Percentiles rank a stretch among this genome's conserved stretches.
Evolutionary conservation across 2,113 vertebrate genomes (phyloP).

Genomic region (Sardina pilchardus): DNA sequence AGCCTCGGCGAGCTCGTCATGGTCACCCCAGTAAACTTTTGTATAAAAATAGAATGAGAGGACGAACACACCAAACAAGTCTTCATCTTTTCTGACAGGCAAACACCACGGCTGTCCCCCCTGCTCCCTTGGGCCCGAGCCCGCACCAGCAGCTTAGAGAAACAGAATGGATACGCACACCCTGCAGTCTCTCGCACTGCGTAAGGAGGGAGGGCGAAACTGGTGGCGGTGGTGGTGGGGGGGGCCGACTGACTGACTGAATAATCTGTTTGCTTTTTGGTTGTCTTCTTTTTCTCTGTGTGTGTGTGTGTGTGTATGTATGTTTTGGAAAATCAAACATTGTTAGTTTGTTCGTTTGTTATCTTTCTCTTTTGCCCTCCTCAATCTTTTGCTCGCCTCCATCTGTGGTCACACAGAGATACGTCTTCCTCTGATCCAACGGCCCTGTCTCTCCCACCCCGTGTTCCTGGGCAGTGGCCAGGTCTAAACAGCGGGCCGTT

Average conservation of each 20-base stretch:
- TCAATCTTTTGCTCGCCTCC: slow-evolving; percentile 7
- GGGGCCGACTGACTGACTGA: not conserved
- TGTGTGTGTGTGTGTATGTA: not conserved
- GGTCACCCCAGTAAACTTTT: slow-evolving; percentile 77
- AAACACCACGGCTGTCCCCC: slow-evolving; percentile 56
- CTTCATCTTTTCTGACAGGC: slow-evolving; percentile 68
- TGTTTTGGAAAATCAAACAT: not conserved
- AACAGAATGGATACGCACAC: slow-evolving; percentile 52
- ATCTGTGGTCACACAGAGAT: slow-evolving; percentile 50
- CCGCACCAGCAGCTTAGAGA: slow-evolving; percentile 58
- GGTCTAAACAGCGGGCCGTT: slow-evolving; percentile 62
- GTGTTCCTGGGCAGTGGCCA: slow-evolving; percentile 57
- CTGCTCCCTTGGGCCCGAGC: slow-evolving; percentile 44
- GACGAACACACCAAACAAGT: slow-evolving; percentile 82
- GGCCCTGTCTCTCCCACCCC: slow-evolving; percentile 35
- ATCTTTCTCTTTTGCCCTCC: slow-evolving; percentile 26
- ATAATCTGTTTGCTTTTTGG: slow-evolving; percentile 14
- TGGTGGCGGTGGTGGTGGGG: not conserved
- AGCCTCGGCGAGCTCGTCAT: slow-evolving; percentile 83
- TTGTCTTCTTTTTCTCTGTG: not conserved
- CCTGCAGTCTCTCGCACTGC: slow-evolving; percentile 53
- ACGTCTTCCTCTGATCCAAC: slow-evolving; percentile 39
- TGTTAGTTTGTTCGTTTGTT: slow-evolving; percentile 12
- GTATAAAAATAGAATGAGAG: slow-evolving; percentile 86
- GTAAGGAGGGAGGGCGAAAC: not conserved